Conservation (phyloP, 2,113 vertebrate genomes). For the Mesembrinibis cayennensis region DNA sequence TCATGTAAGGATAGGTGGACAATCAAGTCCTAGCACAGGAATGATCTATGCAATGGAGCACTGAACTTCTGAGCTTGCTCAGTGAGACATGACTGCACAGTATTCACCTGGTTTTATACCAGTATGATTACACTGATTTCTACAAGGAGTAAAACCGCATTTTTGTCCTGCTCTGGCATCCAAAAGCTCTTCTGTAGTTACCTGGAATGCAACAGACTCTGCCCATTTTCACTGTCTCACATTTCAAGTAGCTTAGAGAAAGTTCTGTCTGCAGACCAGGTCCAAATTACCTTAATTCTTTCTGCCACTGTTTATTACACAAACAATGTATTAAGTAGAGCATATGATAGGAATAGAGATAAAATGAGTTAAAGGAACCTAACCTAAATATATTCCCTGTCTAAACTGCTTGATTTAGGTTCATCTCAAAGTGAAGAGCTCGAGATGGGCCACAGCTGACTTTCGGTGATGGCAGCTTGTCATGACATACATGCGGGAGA, state of each 20-base stretch:
- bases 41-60: background rate
- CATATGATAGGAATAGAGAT: background rate
- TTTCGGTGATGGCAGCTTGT: background rate
- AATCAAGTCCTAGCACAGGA: background rate
- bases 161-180: background rate
- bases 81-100: background rate
- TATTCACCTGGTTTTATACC: background rate
- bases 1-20: background rate
- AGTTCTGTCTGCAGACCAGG: background rate
- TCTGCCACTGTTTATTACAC: background rate
- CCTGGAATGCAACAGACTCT: background rate
- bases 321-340: background rate
- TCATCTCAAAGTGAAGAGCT: background rate
- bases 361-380: background rate
- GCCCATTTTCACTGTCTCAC: background rate
- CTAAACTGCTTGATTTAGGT: background rate
- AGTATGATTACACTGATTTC: background rate
- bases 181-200: background rate
- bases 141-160: background rate
- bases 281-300: background rate
- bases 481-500: accelerated
- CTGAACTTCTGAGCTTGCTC: background rate
- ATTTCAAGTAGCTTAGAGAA: background rate
- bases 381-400: background rate
- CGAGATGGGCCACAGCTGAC: background rate